Evolutionary conservation across 2,797 vertebrate genomes (phyloP).

Genomic region (Podargus strigoides): DNA sequence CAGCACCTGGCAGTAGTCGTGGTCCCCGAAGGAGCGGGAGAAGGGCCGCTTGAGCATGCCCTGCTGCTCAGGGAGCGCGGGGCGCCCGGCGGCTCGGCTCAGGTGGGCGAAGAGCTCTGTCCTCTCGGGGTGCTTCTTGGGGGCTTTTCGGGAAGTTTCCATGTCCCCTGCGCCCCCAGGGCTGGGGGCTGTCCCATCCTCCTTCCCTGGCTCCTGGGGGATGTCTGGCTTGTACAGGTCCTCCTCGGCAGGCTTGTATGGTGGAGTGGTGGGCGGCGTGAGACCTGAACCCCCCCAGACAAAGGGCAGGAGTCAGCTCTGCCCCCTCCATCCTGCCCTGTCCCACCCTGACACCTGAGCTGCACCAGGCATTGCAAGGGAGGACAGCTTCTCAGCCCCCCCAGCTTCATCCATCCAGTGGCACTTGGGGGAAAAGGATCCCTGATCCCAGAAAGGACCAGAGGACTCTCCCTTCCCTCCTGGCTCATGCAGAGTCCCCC

Average conservation of each 20-base stretch:
- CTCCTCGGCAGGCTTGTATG: conserved; percentile 92
- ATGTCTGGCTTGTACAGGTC: conserved; percentile 91
- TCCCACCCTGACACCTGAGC: neutral
- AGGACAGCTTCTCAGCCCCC: neutral
- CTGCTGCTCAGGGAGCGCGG: conserved; percentile 56
- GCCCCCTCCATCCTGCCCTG: neutral
- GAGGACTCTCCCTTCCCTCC: neutral
- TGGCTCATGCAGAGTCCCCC: neutral
- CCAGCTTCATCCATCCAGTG: neutral
- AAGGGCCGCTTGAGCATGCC: conserved; percentile 73
- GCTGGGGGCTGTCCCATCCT: conserved; percentile 9
- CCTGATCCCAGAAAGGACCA: neutral
- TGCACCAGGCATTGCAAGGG: neutral
- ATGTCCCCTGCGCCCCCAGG: conserved; percentile 29
- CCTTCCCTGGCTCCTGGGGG: conserved; percentile 72
- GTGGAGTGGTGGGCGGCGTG: conserved; percentile 95
- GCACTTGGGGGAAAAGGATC: neutral
- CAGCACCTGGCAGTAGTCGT: conserved; percentile 92
- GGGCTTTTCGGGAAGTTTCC: conserved; percentile 65
- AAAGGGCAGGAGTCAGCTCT: conserved; percentile 42
- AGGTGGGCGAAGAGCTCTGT: conserved; percentile 95
- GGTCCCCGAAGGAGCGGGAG: conserved; percentile 88
- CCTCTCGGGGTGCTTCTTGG: conserved; percentile 88
- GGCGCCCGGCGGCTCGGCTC: conserved; percentile 66
- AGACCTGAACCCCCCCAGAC: conserved; percentile 79